phyloP scores from a whole-genome alignment of 2,888 invertebrate genomes.

The Xestia ashworthii region DNA sequence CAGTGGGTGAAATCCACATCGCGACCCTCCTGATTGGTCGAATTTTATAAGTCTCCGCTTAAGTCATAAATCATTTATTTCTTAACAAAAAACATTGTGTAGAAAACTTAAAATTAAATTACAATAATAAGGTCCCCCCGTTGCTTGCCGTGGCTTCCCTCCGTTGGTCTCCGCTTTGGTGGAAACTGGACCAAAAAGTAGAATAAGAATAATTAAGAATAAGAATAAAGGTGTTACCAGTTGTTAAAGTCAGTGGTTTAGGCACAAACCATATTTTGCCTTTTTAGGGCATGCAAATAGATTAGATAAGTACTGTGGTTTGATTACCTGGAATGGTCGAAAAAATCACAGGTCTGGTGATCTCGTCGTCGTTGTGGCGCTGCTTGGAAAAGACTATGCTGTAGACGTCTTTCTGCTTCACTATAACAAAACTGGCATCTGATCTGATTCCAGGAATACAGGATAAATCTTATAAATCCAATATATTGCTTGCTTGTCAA shows the following conservation, averaged over 20 bases:
- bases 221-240: too few species aligned
- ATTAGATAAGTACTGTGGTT: neutral
- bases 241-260: too few species aligned
- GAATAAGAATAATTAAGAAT: too few species aligned
- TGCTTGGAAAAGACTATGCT: neutral
- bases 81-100: too few species aligned
- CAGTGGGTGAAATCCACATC: neutral
- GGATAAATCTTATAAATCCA: neutral
- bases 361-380: neutral
- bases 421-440: neutral
- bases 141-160: too few species aligned
- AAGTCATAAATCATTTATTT: too few species aligned
- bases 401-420: neutral
- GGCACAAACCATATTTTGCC: too few species aligned
- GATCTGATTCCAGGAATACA: neutral
- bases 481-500: too few species aligned
- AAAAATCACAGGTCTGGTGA: neutral
- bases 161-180: neutral
- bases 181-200: neutral
- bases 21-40: neutral
- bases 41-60: too few species aligned
- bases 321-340: neutral
- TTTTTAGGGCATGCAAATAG: too few species aligned
- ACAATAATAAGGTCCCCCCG: too few species aligned
- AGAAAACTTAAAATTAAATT: too few species aligned